Conservation (phyloP, 92 coral and sea anemone species). For the Porites rus region DNA sequence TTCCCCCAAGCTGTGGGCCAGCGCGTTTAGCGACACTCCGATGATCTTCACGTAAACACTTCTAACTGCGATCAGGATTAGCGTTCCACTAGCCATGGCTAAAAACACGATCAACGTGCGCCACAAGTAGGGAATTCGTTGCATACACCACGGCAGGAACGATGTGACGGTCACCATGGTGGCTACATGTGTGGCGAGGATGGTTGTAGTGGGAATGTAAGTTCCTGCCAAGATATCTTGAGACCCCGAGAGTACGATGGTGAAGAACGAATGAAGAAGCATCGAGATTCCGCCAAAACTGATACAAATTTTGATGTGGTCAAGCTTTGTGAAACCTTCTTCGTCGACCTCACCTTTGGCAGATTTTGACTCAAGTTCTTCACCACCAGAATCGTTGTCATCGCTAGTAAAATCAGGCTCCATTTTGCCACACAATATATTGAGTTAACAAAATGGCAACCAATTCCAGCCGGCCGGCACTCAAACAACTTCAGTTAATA, state of each 20-base stretch:
- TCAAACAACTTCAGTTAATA: too few relatives aligned
- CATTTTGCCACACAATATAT: background rate
- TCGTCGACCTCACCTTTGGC: constrained; percentile 39
- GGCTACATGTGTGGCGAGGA: constrained; percentile 80
- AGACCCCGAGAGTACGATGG: constrained; percentile 76
- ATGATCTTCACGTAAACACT: constrained; percentile 76
- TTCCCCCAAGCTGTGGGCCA: constrained; percentile 88
- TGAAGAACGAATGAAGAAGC: constrained; percentile 71
- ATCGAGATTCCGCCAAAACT: constrained; percentile 80
- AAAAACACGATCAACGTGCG: constrained; percentile 74
- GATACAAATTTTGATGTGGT: constrained; percentile 66
- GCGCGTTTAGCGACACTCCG: constrained; percentile 81
- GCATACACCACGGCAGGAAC: constrained; percentile 84
- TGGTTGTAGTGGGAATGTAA: constrained; percentile 77
- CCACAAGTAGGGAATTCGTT: constrained; percentile 73
- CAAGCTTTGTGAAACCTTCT: constrained; percentile 36
- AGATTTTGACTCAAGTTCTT: constrained; percentile 24
- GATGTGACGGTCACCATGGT: constrained; percentile 75
- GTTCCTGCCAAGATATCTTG: constrained; percentile 90
- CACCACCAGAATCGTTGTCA: constrained; percentile 40
- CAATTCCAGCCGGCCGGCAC: background rate
- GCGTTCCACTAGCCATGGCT: constrained; percentile 78
- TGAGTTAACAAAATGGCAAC: background rate
- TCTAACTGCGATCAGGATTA: constrained; percentile 65
- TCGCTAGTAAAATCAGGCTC: constrained; percentile 57